Evolutionary conservation across 2,113 vertebrate genomes (phyloP).

Genomic region (Gavialis gangeticus): DNA sequence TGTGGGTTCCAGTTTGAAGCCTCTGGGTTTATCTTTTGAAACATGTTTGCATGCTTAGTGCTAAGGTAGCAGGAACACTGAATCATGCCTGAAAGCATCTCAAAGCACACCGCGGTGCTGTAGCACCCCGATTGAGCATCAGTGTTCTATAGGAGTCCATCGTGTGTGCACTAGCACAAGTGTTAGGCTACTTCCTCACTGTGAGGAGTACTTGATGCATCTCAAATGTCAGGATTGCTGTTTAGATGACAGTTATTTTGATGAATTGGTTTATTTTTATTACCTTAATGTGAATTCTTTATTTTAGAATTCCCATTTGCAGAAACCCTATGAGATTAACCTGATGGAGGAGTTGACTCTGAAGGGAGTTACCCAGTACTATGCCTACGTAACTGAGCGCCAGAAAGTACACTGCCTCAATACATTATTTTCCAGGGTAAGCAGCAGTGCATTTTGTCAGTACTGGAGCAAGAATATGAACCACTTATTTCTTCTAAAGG

Average conservation of each 20-base stretch:
- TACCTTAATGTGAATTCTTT: background rate
- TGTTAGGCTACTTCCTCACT: background rate
- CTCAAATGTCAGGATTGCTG: rapidly evolving
- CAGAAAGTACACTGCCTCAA: slow-evolving; percentile 99
- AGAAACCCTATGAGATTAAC: slow-evolving; percentile 99
- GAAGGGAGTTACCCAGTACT: slow-evolving; percentile 99
- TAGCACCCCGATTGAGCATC: no score
- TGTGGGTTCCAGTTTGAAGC: no score
- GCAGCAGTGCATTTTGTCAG: background rate
- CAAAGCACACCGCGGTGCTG: no score
- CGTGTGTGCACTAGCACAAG: background rate
- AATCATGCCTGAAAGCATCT: no score
- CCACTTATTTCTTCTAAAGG: background rate
- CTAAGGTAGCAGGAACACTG: no score
- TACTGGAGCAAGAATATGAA: rapidly evolving
- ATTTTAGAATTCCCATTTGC: slow-evolving; percentile 92
- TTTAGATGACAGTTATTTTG: background rate
- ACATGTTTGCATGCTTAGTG: no score
- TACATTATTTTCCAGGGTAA: slow-evolving; percentile 97
- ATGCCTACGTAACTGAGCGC: slow-evolving; percentile 98
- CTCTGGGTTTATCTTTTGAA: no score
- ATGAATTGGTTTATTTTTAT: background rate
- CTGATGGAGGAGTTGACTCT: slow-evolving; percentile 99
- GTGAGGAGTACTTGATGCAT: background rate
- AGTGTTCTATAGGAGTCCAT: no score